Base-by-base conservation (phyloP, 2,113 vertebrate genomes). In the Hiodon alosoides region DNA sequence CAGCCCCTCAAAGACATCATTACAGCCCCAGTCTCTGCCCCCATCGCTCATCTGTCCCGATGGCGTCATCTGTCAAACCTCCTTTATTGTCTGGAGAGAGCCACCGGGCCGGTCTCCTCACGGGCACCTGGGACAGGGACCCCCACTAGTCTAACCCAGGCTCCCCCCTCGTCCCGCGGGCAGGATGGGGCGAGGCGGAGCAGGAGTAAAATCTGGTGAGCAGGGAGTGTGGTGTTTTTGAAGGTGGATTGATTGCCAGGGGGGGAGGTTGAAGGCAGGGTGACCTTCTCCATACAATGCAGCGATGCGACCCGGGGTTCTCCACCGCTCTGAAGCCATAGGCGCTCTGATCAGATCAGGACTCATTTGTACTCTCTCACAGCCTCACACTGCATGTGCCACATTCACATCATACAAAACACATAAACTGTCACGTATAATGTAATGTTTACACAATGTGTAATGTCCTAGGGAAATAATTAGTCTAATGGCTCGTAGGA, bases 11-110 rank as follows among this genome's bases (percentile, higher is more conserved):
- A 31, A 57, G 62, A 66, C 54, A 67, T 54, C 69, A 62, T 48
- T 59, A 79, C 55, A 8, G 79, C 77, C 68, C 69, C 69, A 62
- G 77, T 62, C 67, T 62, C 72, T 53, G 53, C 17, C 67, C 67
- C 73, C 78, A 77, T 80, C 74, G 75, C 64, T 79, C 74, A 82
- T 72, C 55, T 71, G 46, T 59, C 58, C 75, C 52, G 54, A 60
- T 62, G 75, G 69, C 11, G 62, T 67, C 55, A 84, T 83, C 78
- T 48, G 77, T 82, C 79, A 77, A 55, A 76, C 57, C 59, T n/a
- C 67, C n/a, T 72, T 67, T 52, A 70, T 60, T 50, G 64, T 75
- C n/a, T 1, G 10, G 50, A 61, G 9, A 31, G 31, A 31, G 31
- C 31, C 31, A 31, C 31, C 31, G 31, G 31, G n/a, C n/a, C n/a